Conservation (phyloP, 2,888 invertebrate species). For the Clanis bilineata region DNA sequence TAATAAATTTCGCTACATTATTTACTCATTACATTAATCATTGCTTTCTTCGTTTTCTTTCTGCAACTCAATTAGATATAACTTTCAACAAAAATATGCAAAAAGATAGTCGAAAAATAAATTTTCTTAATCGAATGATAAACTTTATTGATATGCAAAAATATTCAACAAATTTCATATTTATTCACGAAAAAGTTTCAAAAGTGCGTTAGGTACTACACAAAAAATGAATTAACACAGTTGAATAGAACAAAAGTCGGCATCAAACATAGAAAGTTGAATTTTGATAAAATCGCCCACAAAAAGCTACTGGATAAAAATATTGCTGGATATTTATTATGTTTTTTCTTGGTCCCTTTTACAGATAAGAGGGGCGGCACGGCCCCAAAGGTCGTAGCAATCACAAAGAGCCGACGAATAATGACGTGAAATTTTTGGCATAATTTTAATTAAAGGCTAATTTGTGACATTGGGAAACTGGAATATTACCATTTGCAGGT, state of each 20-base stretch:
- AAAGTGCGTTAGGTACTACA: constrained; percentile 14
- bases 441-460: constrained; percentile 75
- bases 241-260: constrained; percentile 4
- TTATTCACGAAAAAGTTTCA: constrained; percentile 2
- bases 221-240: background rate
- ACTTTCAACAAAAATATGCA: background rate
- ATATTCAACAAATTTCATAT: constrained; percentile 1
- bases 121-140: background rate
- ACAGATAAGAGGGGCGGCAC: constrained; percentile 54
- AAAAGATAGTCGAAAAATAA: background rate
- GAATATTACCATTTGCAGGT: constrained; percentile 54
- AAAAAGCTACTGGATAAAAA: constrained; percentile 30
- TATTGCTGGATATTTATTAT: constrained; percentile 51
- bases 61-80: background rate
- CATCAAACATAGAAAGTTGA: background rate
- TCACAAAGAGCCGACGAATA: constrained; percentile 65
- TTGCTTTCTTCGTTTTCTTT: background rate
- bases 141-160: background rate
- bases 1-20: constrained; percentile 16
- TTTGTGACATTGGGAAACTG: constrained; percentile 61
- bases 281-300: constrained; percentile 1
- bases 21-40: constrained; percentile 5
- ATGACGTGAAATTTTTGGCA: constrained; percentile 66
- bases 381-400: constrained; percentile 51
- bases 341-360: constrained; percentile 49